These are phyloP conservation scores for Tenthredo amoena DNA, from an alignment of 2,888 invertebrate species.

Conservation along the genomic window DNA sequence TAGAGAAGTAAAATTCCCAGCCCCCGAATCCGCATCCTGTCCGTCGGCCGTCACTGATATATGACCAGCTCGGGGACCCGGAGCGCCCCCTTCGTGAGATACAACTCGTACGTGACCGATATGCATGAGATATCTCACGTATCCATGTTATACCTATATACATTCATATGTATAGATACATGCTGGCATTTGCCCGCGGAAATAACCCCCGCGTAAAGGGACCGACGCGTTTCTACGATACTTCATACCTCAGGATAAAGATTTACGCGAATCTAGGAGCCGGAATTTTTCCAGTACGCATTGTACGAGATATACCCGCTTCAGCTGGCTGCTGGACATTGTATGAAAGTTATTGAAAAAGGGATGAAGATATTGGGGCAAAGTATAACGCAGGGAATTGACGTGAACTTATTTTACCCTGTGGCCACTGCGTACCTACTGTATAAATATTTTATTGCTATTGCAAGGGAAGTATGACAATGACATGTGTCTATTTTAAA, in stretches of 20 bases:
- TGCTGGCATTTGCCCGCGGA: not conserved
- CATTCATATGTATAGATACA: not conserved
- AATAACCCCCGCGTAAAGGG: slow-evolving; percentile 18
- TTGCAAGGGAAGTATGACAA: not conserved
- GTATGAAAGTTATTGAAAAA: not conserved
- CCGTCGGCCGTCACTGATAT: slow-evolving; percentile 72
- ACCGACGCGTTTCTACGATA: not conserved
- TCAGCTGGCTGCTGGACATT: not conserved
- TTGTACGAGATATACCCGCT: not conserved
- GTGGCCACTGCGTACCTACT: not conserved
- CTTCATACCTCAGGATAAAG: slow-evolving; percentile 1
- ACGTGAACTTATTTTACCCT: not conserved
- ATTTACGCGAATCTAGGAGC: slow-evolving; percentile 3
- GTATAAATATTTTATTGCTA: not conserved
- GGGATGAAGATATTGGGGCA: not conserved
- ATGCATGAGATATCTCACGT: slow-evolving; percentile 61
- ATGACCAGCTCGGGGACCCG: slow-evolving; percentile 67
- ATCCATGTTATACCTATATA: slow-evolving; percentile 1
- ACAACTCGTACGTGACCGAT: slow-evolving; percentile 76
- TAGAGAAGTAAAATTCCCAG: slow-evolving; percentile 43
- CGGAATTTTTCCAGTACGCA: not conserved
- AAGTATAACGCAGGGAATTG: not conserved
- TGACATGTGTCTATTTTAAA: not conserved
- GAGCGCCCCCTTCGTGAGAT: slow-evolving; percentile 68
- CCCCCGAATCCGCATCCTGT: slow-evolving; percentile 62